Base-by-base conservation (phyloP, 2,888 invertebrate genomes). In the Caenorhabditis virilis region DNA sequence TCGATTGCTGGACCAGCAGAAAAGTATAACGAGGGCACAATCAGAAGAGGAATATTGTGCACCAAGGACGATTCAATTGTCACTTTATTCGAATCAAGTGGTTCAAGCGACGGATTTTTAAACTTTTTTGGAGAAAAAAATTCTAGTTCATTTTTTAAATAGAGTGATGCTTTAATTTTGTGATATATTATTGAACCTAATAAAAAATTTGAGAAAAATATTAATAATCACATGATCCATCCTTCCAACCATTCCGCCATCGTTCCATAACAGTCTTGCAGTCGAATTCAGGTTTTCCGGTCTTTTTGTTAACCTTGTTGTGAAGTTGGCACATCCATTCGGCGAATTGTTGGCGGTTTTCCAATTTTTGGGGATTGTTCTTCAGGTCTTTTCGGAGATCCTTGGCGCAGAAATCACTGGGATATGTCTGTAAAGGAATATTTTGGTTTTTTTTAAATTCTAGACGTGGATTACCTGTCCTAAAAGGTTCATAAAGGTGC, bases 211-310 rank as follows among this genome's bases (percentile, higher is more conserved):
- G 26, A 26, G n/a, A 36, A 36, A n/a, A 11, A n/a, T n/a, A 23
- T 22, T 53, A 74, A 56, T 62, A 76, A 55, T 76, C 82, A 87
- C 95, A 95, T 11, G 92, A 92, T 16, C 94, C 94, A 84, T 95
- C 93, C 1, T 87, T 84, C 93, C 94, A 94, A 15, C 97, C 98
- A 82, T 94, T 92, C 84, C 89, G 87, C 98, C 97, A 98, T 79
- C 97, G 86, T 84, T 97, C 91, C 78, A 92, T 89, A 0, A 95
- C 90, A 84, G 89, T 89, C 47, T 88, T 88, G 85, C 98, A 98
- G 85, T 98, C 93, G 85, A 95, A 98, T 69, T 87, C 83, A 1
- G 91, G 89, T 86, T 98, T 98, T 1, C 91, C 92, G 36, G 95
- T 85, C 84, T 93, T 94, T 35, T 87, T 84, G 84, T 97, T 98